Conservation (phyloP, 23 tunicate species). For the Botrylloides violaceus region DNA sequence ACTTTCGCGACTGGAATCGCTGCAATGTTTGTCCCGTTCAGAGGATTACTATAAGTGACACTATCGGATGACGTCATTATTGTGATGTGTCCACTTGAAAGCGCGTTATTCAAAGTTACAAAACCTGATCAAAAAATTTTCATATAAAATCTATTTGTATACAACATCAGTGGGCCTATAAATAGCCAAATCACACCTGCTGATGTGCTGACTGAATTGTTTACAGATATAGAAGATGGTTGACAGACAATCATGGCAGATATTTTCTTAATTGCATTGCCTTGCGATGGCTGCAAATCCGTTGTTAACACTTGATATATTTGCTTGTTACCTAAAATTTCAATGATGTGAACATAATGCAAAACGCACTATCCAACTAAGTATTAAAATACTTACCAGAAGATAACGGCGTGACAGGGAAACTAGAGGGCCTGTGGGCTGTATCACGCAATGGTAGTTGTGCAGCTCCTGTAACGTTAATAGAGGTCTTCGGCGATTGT, state of each 20-base stretch:
- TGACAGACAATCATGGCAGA: conserved; percentile 10
- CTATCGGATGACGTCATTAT: conserved; percentile 17
- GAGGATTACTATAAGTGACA: conserved; percentile 24
- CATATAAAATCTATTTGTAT: too few species aligned
- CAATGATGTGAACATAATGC: not conserved
- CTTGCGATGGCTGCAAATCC: not conserved
- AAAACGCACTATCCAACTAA: not conserved
- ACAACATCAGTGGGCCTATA: too few species aligned
- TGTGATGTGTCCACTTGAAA: conserved; percentile 16
- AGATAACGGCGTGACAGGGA: not conserved
- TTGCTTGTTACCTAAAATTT: conserved; percentile 7
- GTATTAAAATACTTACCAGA: not conserved
- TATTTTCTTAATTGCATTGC: conserved; percentile 12
- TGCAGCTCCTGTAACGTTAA: not conserved
- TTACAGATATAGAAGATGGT: not conserved
- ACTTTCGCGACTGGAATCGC: conserved; percentile 57
- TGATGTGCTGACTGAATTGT: not conserved
- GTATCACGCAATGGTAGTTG: not conserved
- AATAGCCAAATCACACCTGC: conserved; percentile 11
- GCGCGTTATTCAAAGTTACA: not conserved
- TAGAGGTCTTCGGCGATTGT: not conserved
- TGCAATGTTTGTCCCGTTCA: conserved; percentile 37
- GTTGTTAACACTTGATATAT: conserved; percentile 10
- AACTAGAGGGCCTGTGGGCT: not conserved
- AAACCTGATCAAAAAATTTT: conserved; percentile 8